phyloP scores from a whole-genome alignment of 1,140 invertebrate genomes.

The Chironomus tepperi region DNA sequence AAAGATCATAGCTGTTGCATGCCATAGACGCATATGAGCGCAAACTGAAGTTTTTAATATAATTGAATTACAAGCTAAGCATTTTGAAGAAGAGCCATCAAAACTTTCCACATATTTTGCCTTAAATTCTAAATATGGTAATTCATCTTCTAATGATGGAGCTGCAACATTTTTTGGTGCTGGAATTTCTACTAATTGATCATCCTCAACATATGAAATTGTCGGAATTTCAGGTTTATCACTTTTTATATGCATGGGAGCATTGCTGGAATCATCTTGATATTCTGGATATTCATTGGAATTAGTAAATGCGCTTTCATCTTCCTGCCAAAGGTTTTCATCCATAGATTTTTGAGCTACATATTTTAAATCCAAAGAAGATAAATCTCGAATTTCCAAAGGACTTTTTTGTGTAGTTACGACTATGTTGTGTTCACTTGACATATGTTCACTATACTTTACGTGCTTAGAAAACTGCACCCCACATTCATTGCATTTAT shows the following conservation, averaged over 20 bases:
- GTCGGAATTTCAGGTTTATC: neutral
- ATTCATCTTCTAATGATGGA: neutral
- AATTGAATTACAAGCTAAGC: neutral
- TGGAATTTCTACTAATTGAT: neutral
- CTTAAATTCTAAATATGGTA: neutral
- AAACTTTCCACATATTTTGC: neutral
- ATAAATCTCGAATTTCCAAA: neutral
- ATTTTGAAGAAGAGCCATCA: neutral
- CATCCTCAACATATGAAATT: neutral
- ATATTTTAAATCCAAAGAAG: neutral
- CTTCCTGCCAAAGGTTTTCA: neutral
- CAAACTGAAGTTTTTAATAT: neutral
- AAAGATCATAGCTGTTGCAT: neutral
- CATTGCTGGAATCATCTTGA: neutral
- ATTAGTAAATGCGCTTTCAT: neutral
- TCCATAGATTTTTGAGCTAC: neutral
- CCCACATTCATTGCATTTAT: conserved; percentile 9
- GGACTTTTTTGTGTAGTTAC: neutral
- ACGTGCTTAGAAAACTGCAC: neutral
- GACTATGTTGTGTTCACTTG: neutral
- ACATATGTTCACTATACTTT: neutral
- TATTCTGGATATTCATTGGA: neutral
- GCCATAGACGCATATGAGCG: neutral
- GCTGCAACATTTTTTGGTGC: neutral
- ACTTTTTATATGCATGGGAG: too few species aligned